phyloP scores from a whole-genome alignment of 1,140 invertebrate species.

The Drosophila hydei region DNA sequence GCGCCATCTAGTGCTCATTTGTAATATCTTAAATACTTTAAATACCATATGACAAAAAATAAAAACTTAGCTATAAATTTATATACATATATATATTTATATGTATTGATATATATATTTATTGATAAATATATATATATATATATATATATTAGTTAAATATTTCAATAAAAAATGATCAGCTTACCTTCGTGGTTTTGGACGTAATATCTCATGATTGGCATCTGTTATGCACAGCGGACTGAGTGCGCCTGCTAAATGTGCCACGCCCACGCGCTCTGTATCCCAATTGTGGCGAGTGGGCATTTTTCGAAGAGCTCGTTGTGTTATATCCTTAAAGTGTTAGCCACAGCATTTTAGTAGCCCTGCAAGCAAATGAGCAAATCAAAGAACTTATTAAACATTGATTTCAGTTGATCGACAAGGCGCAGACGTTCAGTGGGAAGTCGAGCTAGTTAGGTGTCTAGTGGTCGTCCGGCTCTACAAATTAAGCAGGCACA shows the following conservation, averaged over 20 bases:
- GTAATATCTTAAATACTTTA: too few species aligned
- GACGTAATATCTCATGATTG: slow-evolving; percentile 93
- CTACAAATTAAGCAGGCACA: slow-evolving; percentile 49
- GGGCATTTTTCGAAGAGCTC: slow-evolving; percentile 55
- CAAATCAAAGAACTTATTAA: slow-evolving; percentile 18
- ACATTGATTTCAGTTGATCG: slow-evolving; percentile 16
- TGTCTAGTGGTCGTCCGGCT: slow-evolving; percentile 39
- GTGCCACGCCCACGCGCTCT: slow-evolving; percentile 85
- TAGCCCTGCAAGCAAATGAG: slow-evolving; percentile 15
- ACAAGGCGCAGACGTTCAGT: slow-evolving; percentile 17
- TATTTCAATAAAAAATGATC: background rate
- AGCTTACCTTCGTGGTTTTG: slow-evolving; percentile 92
- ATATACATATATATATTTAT: too few species aligned
- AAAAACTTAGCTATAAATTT: too few species aligned
- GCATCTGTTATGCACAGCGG: slow-evolving; percentile 89
- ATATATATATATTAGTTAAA: background rate
- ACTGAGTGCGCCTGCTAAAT: slow-evolving; percentile 87
- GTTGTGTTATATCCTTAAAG: slow-evolving; percentile 1
- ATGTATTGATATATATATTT: too few species aligned
- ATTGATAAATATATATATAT: background rate
- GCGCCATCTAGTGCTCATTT: slow-evolving; percentile 29
- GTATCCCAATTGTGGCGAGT: slow-evolving; percentile 75
- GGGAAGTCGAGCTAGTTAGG: slow-evolving; percentile 12
- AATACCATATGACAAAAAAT: too few species aligned
- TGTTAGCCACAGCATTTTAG: slow-evolving; percentile 24